Evolutionary conservation across 1,140 invertebrate species (phyloP).

Genomic region (Papilio polytes): DNA sequence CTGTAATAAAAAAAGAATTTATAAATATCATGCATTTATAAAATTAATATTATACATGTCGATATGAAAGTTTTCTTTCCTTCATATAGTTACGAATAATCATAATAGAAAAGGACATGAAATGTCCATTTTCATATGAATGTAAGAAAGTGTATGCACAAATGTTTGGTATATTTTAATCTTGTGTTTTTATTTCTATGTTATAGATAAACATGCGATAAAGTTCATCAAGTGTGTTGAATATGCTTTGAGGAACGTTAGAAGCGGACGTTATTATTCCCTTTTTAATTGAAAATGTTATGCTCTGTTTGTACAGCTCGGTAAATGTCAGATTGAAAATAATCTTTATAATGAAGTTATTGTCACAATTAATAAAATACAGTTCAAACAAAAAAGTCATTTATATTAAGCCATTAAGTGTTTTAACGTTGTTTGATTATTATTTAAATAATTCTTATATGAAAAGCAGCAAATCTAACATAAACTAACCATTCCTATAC

Average conservation of each 20-base stretch:
- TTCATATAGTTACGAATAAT: not conserved
- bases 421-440: no score
- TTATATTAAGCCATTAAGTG: no score
- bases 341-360: not conserved
- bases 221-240: constrained; percentile 1
- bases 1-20: no score
- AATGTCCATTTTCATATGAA: no score
- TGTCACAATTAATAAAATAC: no score
- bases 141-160: not conserved
- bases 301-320: constrained; percentile 1
- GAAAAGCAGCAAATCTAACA: no score
- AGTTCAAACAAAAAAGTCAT: no score
- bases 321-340: constrained; percentile 1
- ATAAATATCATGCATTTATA: no score
- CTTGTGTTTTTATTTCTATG: not conserved
- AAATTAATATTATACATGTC: not conserved
- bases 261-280: not conserved
- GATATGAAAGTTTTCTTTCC: not conserved
- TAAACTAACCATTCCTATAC: not conserved
- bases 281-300: not conserved
- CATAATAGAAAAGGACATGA: no score
- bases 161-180: not conserved
- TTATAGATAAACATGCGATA: not conserved
- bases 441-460: no score
- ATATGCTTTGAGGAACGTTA: not conserved